phyloP scores from a whole-genome alignment of 2,888 invertebrate species.

The Limnephilus auricula region DNA sequence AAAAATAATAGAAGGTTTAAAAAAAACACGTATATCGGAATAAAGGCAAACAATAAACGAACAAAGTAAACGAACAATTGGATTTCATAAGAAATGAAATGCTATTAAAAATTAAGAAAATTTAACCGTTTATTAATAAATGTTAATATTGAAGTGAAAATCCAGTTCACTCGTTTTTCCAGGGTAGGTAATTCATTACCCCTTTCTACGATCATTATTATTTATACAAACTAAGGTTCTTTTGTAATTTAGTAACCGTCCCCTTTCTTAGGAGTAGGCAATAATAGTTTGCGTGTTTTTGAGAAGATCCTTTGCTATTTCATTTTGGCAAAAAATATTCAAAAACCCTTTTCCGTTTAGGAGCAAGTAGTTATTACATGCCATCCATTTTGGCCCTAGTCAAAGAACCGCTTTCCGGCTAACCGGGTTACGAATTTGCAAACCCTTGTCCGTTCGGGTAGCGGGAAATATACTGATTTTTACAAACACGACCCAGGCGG shows the following conservation, averaged over 20 bases:
- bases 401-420: constrained; percentile 25
- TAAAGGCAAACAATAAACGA: no score
- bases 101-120: neutral
- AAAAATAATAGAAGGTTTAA: no score
- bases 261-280: neutral
- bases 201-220: neutral
- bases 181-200: neutral
- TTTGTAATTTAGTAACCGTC: neutral
- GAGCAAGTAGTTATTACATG: constrained; percentile 43
- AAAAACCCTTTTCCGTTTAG: constrained; percentile 33
- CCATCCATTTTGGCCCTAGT: constrained; percentile 41
- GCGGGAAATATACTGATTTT: neutral
- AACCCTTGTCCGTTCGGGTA: constrained; percentile 17
- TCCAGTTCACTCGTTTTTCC: neutral
- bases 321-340: constrained; percentile 22
- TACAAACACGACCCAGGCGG: neutral
- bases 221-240: neutral
- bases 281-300: neutral
- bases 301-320: neutral
- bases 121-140: neutral
- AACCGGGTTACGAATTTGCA: constrained; percentile 2
- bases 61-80: no score
- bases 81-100: no score
- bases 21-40: no score
- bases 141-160: neutral